Conservation (phyloP, 2,888 invertebrate species). For the Watsonalla cultraria region DNA sequence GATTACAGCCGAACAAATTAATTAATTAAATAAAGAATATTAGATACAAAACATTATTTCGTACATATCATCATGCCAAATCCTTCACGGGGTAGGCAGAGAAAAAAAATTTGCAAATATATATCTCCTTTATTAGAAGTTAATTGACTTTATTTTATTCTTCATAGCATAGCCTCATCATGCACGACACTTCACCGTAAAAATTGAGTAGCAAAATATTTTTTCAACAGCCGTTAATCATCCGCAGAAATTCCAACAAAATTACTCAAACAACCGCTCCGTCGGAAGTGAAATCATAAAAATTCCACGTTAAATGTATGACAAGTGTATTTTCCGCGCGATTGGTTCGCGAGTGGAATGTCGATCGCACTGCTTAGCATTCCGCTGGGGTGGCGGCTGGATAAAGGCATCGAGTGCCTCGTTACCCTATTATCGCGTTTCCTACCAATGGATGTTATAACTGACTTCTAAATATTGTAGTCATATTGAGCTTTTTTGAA, state of each 20-base stretch:
- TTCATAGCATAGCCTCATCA: too few species aligned
- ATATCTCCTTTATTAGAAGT: too few species aligned
- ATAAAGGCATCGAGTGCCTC: slow-evolving; percentile 48
- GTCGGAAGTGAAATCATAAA: slow-evolving; percentile 42
- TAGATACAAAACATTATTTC: too few species aligned
- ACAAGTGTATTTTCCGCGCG: slow-evolving; percentile 71
- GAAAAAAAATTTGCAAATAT: too few species aligned
- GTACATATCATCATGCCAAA: too few species aligned
- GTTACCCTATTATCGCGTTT: slow-evolving; percentile 53
- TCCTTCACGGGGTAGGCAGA: too few species aligned
- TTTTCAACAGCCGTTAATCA: slow-evolving; percentile 5
- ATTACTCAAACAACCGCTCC: slow-evolving; percentile 26
- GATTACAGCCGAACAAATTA: too few species aligned
- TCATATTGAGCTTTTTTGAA: not conserved
- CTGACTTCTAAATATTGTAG: not conserved
- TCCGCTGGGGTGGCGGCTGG: slow-evolving; percentile 28
- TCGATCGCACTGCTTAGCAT: slow-evolving; percentile 48
- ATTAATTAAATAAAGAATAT: too few species aligned
- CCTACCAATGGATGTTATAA: not conserved
- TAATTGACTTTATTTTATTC: too few species aligned
- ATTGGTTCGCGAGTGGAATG: slow-evolving; percentile 58
- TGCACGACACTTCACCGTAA: too few species aligned
- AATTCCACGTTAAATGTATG: slow-evolving; percentile 61
- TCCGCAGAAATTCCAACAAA: slow-evolving; percentile 19
- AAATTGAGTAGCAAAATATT: too few species aligned